Conservation (phyloP, 2,113 vertebrate genomes). For the Labeo catla region DNA sequence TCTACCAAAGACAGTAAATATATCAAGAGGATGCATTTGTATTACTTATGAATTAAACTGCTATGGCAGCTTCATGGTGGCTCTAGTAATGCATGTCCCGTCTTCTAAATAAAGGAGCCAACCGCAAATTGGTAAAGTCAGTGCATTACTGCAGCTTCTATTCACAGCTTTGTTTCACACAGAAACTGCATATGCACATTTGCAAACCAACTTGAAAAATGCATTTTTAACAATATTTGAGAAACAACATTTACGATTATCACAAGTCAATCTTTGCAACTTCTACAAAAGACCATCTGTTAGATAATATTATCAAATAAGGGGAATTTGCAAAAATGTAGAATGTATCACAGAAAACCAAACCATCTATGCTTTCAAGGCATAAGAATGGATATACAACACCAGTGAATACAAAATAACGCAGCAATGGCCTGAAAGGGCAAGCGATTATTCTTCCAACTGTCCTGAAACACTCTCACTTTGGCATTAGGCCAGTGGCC, state of each 20-base stretch:
- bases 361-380: neutral
- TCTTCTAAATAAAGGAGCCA: neutral
- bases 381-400: neutral
- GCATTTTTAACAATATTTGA: too few species aligned
- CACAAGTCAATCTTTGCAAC: neutral
- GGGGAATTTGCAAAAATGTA: neutral
- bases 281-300: neutral
- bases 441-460: conserved; percentile 8
- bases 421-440: conserved; percentile 2
- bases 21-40: too few species aligned
- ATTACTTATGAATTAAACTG: too few species aligned
- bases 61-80: too few species aligned
- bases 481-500: neutral
- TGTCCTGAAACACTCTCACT: neutral
- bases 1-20: too few species aligned
- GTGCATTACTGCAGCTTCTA: neutral
- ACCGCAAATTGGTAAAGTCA: neutral
- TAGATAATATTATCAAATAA: neutral
- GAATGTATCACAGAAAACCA: neutral
- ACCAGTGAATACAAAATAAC: neutral
- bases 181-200: neutral
- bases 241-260: neutral
- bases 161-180: neutral
- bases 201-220: neutral
- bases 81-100: neutral